Evolutionary conservation across 2,113 vertebrate genomes (phyloP), one percentile per base, ranked within the genome.

Genomic region (Protomyctophum bolini): DNA sequence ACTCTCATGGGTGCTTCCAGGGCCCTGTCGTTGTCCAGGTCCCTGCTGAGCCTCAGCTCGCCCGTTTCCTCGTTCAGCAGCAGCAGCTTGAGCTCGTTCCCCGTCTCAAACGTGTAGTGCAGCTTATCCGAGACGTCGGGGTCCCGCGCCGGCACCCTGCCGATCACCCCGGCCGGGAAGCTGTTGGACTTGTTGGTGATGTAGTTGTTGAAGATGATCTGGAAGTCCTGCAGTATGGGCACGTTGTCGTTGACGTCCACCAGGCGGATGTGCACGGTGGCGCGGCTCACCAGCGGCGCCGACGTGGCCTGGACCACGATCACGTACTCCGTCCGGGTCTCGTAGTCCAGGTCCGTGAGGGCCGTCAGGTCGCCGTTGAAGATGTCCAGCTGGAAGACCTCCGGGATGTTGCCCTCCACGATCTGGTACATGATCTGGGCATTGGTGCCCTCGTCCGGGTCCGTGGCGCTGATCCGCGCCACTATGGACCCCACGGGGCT

Each of bases 361-460:
- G 95, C 94, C 0, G 91, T 95, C 55, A 99, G 94, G 86, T 99
- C 96, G 0, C 98, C 98, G 0, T 95, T 98, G 68, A 97, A 96
- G 68, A 98, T 94, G 78, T 99, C 95, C 41, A 99, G 89, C 64
- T 98, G 95, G 82, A 99, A 99, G 65, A 97, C 94, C 81, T 99
- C 96, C 0, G 97, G 97, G 58, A 94, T 90, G 47, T 99, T 98
- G 15, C 98, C 98, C 79, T 98, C 97, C 48, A 99, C 96, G 0
- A 98, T 98, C 87, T 99, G 98, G 75, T 98, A 98, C 95, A 98
- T 97, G 86, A 99, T 97, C 85, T 98, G 97, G 29, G 98, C 98
- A 0, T 99, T 99, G 52, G 96, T 95, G 48, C 96, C 97, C 63
- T 98, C 97, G 0, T 99, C 98, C 0, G 97, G 97, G 80, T 99